Conservation (phyloP, 2,797 vertebrate species). For the Amphiprion clarkii region DNA sequence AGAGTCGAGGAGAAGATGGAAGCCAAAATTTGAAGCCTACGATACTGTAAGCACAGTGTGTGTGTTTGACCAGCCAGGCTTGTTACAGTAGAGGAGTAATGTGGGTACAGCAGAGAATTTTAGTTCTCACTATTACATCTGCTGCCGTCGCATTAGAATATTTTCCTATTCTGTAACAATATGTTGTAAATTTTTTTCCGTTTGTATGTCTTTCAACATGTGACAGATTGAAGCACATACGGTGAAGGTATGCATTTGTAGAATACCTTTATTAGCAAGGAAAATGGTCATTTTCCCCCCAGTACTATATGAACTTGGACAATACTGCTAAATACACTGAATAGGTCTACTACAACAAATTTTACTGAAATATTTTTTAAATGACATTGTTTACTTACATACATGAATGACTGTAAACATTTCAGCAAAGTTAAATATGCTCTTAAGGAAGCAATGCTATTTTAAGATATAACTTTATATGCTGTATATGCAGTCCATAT, state of each 20-base stretch:
- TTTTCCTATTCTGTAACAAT: neutral
- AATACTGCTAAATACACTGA: too few relatives aligned
- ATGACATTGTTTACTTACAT: too few relatives aligned
- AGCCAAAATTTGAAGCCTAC: slow-evolving; percentile 14
- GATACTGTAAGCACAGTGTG: neutral
- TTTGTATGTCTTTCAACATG: neutral
- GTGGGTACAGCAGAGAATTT: neutral
- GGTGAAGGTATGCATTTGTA: too few relatives aligned
- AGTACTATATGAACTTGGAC: too few relatives aligned
- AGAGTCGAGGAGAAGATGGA: slow-evolving; percentile 17
- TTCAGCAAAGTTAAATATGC: too few relatives aligned
- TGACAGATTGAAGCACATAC: too few relatives aligned
- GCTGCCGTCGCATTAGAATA: neutral
- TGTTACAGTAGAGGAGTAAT: neutral
- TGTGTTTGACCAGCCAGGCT: slow-evolving; percentile 7
- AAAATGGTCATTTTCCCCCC: too few relatives aligned
- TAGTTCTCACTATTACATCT: neutral
- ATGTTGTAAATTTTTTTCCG: neutral
- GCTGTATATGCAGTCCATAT: neutral
- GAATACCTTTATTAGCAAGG: too few relatives aligned
- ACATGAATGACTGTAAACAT: too few relatives aligned
- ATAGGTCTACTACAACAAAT: too few relatives aligned
- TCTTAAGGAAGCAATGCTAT: too few relatives aligned
- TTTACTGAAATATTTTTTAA: too few relatives aligned
- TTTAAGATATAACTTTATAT: neutral